Evolutionary conservation across 1,140 invertebrate species (phyloP), one percentile per base, ranked within the genome.

Genomic region (Uloborus diversus): DNA sequence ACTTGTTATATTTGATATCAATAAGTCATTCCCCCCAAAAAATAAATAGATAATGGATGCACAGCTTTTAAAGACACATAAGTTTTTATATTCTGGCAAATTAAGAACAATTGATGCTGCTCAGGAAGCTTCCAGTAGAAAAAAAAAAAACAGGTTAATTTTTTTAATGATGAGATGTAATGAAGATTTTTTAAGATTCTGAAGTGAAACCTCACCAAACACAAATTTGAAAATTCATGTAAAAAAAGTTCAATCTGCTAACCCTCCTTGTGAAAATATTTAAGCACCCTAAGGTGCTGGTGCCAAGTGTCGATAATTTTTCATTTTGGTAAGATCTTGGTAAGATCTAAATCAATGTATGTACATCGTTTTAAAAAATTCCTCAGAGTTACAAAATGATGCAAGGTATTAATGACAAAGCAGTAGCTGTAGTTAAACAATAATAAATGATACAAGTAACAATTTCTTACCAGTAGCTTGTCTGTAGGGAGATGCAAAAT

Each of bases 381-480:
- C 53, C 53, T 1, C 11, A 1, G 25, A n/a, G n/a, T n/a, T 27
- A 56, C 9, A 17, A 33, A 3, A 42, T 11, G 20, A 5, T 7
- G 47, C 20, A n/a, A 56, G 17, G n/a, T n/a, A n/a, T n/a, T n/a
- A n/a, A n/a, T n/a, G 47, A 32, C 59, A 51, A 30, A 17, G 27
- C 11, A n/a, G n/a, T 3, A 79, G 28, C 11, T 61, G 3, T 33
- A 59, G 3, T 32, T 2, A 51, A 82, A 59, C 56, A 35, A 80
- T 80, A 56, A 20, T 56, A n/a, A 9, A 56, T 1, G 11, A 56
- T 56, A 9, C 53, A 56, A 56, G 1, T 11, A n/a, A 20, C 25
- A 20, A 9, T 59, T 56, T 56, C 33, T 42, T 79, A 81, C 69
- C 82, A 25, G 35, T 51, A 14, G 59, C 70, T 30, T 37, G 20